Conservation (phyloP, 2,888 invertebrate genomes). For the Oithona nana region DNA sequence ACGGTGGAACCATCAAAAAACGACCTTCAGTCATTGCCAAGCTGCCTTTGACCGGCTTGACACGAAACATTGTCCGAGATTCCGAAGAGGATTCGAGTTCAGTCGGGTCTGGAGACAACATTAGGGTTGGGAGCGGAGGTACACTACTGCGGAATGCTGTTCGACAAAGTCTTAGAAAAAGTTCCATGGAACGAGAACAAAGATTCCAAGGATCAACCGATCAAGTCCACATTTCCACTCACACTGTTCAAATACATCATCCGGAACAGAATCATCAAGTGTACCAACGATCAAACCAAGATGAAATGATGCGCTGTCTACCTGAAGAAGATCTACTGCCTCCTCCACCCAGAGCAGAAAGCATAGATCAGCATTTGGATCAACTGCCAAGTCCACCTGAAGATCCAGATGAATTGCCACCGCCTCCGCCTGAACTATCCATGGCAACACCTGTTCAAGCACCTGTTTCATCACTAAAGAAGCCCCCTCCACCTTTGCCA, state of each 20-base stretch:
- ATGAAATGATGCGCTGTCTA: slow-evolving; percentile 2
- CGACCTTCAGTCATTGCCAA: slow-evolving; percentile 62
- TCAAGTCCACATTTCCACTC: slow-evolving; percentile 19
- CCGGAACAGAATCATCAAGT: too few relatives aligned
- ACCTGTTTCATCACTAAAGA: not conserved
- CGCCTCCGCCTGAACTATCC: slow-evolving; percentile 19
- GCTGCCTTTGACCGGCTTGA: slow-evolving; percentile 71
- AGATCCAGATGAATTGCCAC: slow-evolving; percentile 26
- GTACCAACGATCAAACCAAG: not conserved
- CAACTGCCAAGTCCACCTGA: slow-evolving; percentile 49
- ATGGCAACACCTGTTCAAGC: not conserved
- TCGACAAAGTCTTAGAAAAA: not conserved
- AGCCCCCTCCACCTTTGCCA: not conserved
- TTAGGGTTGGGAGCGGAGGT: slow-evolving; percentile 21
- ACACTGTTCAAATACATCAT: not conserved
- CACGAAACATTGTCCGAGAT: slow-evolving; percentile 32
- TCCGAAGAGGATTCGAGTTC: slow-evolving; percentile 14
- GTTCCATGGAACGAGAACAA: not conserved
- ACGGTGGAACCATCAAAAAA: slow-evolving; percentile 60
- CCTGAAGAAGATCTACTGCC: slow-evolving; percentile 22
- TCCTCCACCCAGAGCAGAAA: slow-evolving; percentile 33
- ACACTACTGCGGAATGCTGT: slow-evolving; percentile 18
- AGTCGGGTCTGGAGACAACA: not conserved
- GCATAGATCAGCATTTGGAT: slow-evolving; percentile 23
- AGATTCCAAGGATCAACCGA: slow-evolving; percentile 19